Evolutionary conservation across 2,113 vertebrate species (phyloP), one percentile per base, ranked within the genome.

Genomic region (Channa argus): DNA sequence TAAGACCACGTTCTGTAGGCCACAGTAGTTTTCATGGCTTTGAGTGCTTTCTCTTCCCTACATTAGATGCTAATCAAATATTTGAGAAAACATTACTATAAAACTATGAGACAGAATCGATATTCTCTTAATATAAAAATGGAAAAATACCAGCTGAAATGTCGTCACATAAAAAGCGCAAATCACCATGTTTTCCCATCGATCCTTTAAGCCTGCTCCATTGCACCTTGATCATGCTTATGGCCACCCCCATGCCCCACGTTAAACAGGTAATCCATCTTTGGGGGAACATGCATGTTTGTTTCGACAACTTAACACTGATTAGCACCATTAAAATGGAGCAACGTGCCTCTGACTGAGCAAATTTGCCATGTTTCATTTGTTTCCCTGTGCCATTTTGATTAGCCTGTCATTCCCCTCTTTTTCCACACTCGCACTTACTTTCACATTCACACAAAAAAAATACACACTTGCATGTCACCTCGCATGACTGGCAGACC

Each of bases 401-500:
- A 94, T 91, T 84, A 85, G 39, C 63, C 41, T 44, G 59, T 70
- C 74, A 6, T 60, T 74, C 52, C 70, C 10, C 78, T 75, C 77
- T 62, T 69, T 60, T 62, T 65, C 59, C n/a, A 59, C 50, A 36
- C 51, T 14, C 60, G 10, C 56, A 58, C 53, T 50, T 45, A 50
- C 11, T 63, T 61, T 56, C 10, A 33, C 41, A 12, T 41, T 59
- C 63, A 71, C 41, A 63, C 49, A 74, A 24, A 24, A 13, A 64
- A 51, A 52, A 63, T 9, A 74, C 50, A 84, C 73, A 65, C 71
- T 60, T 13, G 24, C 64, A 65, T 69, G 60, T 81, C 84, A 87
- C 85, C 80, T 77, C 64, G 73, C 88, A 74, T 88, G 85, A 93
- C 89, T 93, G 79, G 72, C 73, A 75, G 86, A 86, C 79, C 90